A percentile compares a stretch with the other conserved stretches of the same genome.
Evolutionary conservation across 2,113 vertebrate species (phyloP).

Genomic region (Phylloscopus trochilus): DNA sequence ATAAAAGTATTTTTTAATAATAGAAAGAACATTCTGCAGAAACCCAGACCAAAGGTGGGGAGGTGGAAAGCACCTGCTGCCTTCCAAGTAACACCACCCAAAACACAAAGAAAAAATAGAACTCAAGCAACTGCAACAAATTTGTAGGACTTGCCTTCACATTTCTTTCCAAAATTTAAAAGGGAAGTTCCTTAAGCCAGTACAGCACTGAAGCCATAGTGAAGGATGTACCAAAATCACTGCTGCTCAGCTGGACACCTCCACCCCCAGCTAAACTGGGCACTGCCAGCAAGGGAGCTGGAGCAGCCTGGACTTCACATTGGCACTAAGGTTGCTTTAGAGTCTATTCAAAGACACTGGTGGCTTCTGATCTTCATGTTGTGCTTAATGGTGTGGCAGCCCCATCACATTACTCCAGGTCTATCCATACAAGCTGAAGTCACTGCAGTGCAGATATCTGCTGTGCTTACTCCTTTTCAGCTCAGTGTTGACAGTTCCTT

Average conservation of each 20-base stretch:
- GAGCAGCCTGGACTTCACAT: neutral
- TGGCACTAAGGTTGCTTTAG: accelerated
- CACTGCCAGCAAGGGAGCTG: neutral
- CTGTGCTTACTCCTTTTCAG: neutral
- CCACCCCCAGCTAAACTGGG: neutral
- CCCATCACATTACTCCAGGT: neutral
- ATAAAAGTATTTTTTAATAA: neutral
- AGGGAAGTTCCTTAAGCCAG: neutral
- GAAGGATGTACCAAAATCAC: neutral
- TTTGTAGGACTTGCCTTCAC: neutral
- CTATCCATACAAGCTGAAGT: neutral
- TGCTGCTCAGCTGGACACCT: neutral
- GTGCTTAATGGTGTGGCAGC: neutral
- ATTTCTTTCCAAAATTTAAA: neutral
- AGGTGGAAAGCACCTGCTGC: neutral
- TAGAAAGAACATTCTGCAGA: neutral
- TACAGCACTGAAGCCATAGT: neutral
- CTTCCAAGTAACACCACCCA: neutral
- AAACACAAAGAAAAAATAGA: neutral
- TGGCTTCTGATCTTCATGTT: neutral
- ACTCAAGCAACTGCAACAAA: neutral
- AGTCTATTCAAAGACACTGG: neutral
- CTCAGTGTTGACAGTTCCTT: neutral
- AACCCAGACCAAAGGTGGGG: accelerated
- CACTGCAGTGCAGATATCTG: neutral